A percentile compares a stretch with the other conserved stretches of the same genome.
phyloP scores from a whole-genome alignment of 2,113 vertebrate genomes.

The Platanista minor region DNA sequence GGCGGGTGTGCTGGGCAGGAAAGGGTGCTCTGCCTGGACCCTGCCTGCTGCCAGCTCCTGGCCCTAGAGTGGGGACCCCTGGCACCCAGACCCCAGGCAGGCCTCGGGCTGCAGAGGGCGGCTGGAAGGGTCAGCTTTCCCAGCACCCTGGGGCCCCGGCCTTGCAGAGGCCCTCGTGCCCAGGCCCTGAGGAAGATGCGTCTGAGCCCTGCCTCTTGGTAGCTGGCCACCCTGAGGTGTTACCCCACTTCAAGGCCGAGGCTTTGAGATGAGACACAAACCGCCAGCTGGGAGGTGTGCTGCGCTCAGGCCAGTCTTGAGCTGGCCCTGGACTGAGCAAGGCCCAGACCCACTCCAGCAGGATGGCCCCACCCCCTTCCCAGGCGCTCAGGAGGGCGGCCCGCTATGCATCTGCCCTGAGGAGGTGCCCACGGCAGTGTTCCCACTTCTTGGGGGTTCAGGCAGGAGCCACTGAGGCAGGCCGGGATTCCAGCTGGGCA shows the following conservation, averaged over 20 bases:
- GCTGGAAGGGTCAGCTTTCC: neutral
- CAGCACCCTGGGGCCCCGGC: neutral
- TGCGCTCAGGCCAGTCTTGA: neutral
- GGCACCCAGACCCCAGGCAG: neutral
- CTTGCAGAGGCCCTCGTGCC: neutral
- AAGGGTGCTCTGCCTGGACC: neutral
- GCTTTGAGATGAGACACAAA: neutral
- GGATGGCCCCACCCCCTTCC: rapidly evolving
- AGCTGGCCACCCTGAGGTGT: neutral
- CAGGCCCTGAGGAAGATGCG: rapidly evolving
- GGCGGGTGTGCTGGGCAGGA: rapidly evolving
- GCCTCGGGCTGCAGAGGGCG: no score
- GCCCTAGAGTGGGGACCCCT: rapidly evolving
- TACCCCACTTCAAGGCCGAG: neutral
- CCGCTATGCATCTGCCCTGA: no score
- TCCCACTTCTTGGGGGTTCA: rapidly evolving
- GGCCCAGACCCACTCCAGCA: rapidly evolving
- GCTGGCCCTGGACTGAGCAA: neutral
- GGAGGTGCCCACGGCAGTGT: rapidly evolving
- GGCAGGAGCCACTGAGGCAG: neutral
- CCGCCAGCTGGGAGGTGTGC: rapidly evolving
- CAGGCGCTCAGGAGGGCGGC: neutral
- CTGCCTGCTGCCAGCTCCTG: neutral
- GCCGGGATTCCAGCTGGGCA: neutral
- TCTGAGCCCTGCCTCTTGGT: neutral